Base-by-base conservation (phyloP, 2,113 vertebrate genomes). In the Mustela nigripes region DNA sequence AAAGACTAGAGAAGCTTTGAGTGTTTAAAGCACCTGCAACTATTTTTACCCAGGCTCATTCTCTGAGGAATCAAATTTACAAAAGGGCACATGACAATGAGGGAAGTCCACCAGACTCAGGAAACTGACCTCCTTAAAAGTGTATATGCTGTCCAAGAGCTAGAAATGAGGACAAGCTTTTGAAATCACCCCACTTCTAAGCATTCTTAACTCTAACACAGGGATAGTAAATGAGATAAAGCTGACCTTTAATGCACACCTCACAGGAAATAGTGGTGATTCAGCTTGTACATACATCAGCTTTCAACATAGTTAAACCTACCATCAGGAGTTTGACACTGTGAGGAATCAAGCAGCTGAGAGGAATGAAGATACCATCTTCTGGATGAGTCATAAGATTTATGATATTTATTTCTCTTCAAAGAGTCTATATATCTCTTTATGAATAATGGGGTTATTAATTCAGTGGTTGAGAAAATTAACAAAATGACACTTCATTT, bases 221-320 rank as follows among this genome's bases (percentile, higher is more conserved):
- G 28, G 88, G 62, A 83, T 74, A 81, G 56, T 42, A 92, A 85
- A 73, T 48, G 71, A 89, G 56, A 10, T 12, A 69, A 81, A 74
- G 69, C n/a, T 83, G 50, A 81, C 65, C 36, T 95, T 97, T 82
- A 62, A 31, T 80, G 63, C 19, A 19, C 45, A 92, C 22, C n/a
- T 92, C n/a, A 62, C 79, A 89, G 94, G 96, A 97, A 97, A 31
- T 53, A 48, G 31, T 24, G 48, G 74, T 94, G 91, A 96, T 62
- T 97, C 83, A 92, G n/a, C 24, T 79, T 50, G 22, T 2, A 45
- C 31, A 16, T 67, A 67, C 4, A 6, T 33, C 63, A 67, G 31
- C 84, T 33, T 90, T 69, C 24, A 18, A 45, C 48, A 76, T 48
- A 81, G 39, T n/a, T 80, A 31, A 87, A 58, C 4, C 15, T 63